Evolutionary conservation across 2,888 invertebrate genomes (phyloP).

Genomic region (Epinotia demarniana): DNA sequence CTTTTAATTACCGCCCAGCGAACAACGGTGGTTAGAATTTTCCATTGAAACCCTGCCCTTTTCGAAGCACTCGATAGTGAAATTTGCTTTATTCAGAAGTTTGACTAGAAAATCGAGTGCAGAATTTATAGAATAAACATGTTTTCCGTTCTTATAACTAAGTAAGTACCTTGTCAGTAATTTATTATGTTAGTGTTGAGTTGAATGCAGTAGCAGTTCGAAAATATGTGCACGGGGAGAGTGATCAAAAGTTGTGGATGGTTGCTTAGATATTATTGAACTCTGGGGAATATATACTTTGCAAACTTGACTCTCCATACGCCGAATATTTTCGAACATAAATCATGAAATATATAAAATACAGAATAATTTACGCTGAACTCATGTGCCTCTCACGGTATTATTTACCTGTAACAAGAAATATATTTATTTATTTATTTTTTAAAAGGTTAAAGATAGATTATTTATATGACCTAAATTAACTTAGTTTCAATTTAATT

Average conservation of each 20-base stretch:
- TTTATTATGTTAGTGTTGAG: no score
- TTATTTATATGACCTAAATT: no score
- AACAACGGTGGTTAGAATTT: constrained; percentile 66
- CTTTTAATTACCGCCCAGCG: constrained; percentile 68
- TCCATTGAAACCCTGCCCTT: constrained; percentile 62
- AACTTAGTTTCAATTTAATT: no score
- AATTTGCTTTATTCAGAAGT: constrained; percentile 48
- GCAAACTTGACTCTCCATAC: no score
- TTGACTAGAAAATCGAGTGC: not conserved
- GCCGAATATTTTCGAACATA: no score
- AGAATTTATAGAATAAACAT: constrained; percentile 7
- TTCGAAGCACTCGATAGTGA: constrained; percentile 54
- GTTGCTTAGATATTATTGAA: no score
- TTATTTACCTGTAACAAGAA: not conserved
- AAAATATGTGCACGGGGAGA: no score
- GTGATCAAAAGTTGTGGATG: no score
- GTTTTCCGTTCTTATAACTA: not conserved
- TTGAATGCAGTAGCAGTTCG: no score
- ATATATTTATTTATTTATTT: not conserved
- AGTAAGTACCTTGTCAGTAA: no score
- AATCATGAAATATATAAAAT: not conserved
- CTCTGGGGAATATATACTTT: no score
- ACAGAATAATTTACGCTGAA: not conserved
- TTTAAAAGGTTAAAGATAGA: no score
- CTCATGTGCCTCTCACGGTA: not conserved